Percentiles rank a stretch among this genome's conserved stretches.
phyloP scores from a whole-genome alignment of 2,113 vertebrate species.

The Sigmodon hispidus region DNA sequence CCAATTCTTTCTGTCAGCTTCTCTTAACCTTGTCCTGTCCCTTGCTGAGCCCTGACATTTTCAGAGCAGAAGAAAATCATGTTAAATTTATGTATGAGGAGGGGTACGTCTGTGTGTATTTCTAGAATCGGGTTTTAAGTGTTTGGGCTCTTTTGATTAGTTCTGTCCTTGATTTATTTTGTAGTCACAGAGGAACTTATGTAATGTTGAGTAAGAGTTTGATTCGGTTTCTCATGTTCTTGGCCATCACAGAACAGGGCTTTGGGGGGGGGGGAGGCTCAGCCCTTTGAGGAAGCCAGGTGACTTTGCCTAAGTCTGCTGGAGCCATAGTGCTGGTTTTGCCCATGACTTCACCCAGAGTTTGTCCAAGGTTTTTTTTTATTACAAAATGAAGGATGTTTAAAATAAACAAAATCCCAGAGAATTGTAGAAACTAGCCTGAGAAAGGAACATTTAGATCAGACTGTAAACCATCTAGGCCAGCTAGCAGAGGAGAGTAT shows the following conservation, averaged over 20 bases:
- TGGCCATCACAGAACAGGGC: fast-evolving
- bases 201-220: background rate
- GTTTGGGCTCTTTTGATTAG: conserved; percentile 80
- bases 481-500: background rate
- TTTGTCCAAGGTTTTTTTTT: conserved; percentile 32
- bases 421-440: background rate
- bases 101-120: conserved; percentile 58
- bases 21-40: conserved; percentile 85
- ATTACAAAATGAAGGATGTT: conserved; percentile 25
- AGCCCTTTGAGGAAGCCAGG: background rate
- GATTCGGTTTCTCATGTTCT: background rate
- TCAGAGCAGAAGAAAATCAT: conserved; percentile 83
- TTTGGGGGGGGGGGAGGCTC: background rate
- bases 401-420: background rate
- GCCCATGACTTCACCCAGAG: background rate
- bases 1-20: conserved; percentile 79
- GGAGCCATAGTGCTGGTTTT: background rate
- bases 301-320: background rate
- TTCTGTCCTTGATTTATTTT: conserved; percentile 80
- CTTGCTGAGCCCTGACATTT: conserved; percentile 83
- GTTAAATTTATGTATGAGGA: conserved; percentile 82
- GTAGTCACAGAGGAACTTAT: conserved; percentile 73
- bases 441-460: background rate
- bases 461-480: background rate
- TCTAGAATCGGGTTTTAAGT: conserved; percentile 44